Evolutionary conservation across 2,113 vertebrate genomes (phyloP).

Genomic region (Oryzias woworae): DNA sequence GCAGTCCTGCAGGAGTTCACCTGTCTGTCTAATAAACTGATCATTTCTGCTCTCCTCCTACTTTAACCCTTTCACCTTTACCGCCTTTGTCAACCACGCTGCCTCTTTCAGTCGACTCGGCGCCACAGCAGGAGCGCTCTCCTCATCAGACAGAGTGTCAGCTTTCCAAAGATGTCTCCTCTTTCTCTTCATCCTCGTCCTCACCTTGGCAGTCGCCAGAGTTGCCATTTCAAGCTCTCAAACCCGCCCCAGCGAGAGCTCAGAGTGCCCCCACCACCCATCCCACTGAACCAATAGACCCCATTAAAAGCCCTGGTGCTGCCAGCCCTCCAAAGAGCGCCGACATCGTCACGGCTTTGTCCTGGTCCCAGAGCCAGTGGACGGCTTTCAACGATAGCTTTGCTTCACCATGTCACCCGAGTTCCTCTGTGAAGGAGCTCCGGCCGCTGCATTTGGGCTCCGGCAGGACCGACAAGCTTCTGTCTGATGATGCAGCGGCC

Average conservation of each 20-base stretch:
- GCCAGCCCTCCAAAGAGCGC: constrained; percentile 58
- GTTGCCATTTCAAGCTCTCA: constrained; percentile 71
- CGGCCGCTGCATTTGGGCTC: constrained; percentile 60
- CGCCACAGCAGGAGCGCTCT: constrained; percentile 64
- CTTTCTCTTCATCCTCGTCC: constrained; percentile 66
- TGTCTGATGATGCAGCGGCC: constrained; percentile 76
- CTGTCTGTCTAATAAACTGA: constrained; percentile 1
- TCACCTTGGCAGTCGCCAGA: constrained; percentile 75
- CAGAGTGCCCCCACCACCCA: constrained; percentile 73
- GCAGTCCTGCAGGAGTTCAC: no score
- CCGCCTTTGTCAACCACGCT: constrained; percentile 66
- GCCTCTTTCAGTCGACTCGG: constrained; percentile 73
- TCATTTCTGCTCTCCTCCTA: constrained; percentile 12
- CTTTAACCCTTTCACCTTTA: constrained; percentile 46
- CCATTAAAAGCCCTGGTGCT: constrained; percentile 9
- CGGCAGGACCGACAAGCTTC: constrained; percentile 67
- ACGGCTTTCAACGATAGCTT: constrained; percentile 80
- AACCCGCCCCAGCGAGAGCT: constrained; percentile 67
- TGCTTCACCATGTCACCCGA: constrained; percentile 53
- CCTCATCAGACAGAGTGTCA: constrained; percentile 53
- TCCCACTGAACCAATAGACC: constrained; percentile 51
- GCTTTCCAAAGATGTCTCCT: constrained; percentile 54
- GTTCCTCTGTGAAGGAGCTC: constrained; percentile 57
- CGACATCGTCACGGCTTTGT: constrained; percentile 63
- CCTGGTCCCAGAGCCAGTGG: constrained; percentile 80